Conservation (phyloP, 2,113 vertebrate genomes). For the Neopipo cinnamomea region DNA sequence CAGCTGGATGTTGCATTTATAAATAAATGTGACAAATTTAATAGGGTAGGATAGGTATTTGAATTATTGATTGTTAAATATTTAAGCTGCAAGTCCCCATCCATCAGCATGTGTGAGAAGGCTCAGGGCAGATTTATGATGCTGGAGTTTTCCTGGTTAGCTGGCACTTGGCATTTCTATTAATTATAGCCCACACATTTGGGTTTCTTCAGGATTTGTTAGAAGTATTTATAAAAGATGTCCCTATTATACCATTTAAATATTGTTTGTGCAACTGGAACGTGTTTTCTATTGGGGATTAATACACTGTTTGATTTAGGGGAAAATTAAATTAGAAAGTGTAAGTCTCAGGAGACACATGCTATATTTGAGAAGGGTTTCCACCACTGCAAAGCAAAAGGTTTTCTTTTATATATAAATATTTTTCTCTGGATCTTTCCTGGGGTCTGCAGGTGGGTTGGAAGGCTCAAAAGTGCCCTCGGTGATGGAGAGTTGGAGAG, state of each 20-base stretch:
- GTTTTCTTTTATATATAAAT: slow-evolving; percentile 2
- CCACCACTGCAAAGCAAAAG: slow-evolving; percentile 5
- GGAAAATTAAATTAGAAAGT: slow-evolving; percentile 55
- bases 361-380: slow-evolving; percentile 33
- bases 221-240: slow-evolving; percentile 55
- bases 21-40: slow-evolving; percentile 79
- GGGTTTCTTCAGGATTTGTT: slow-evolving; percentile 31
- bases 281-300: slow-evolving; percentile 63
- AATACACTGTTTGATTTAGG: slow-evolving; percentile 66
- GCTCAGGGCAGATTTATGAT: slow-evolving; percentile 76
- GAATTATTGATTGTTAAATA: slow-evolving; percentile 83
- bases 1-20: slow-evolving; percentile 57
- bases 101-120: slow-evolving; percentile 73
- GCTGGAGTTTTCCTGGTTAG: slow-evolving; percentile 75
- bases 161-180: slow-evolving; percentile 78
- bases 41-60: slow-evolving; percentile 75
- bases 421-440: neutral
- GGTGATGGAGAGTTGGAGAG: accelerated
- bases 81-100: slow-evolving; percentile 77
- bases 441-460: neutral
- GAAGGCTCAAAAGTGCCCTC: neutral
- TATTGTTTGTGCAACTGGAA: slow-evolving; percentile 65
- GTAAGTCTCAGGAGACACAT: neutral
- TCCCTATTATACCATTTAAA: slow-evolving; percentile 68
- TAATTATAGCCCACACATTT: slow-evolving; percentile 73